Evolutionary conservation across 2,888 invertebrate species (phyloP).

Genomic region (Eutolmus rufibarbis): DNA sequence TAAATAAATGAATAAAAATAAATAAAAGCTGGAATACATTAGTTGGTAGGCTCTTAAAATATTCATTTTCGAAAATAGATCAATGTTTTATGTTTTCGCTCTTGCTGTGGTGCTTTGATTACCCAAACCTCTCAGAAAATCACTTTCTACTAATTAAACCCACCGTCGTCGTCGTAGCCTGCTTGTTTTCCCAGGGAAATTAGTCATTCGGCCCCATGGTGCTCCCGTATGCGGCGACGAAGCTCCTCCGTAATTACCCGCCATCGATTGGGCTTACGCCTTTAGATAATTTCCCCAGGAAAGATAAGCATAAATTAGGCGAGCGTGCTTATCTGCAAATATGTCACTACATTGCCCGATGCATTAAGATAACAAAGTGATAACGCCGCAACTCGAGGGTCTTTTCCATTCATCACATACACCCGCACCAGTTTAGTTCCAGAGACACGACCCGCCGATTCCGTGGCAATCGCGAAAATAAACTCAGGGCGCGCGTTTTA

Average conservation of each 20-base stretch:
- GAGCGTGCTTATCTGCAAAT: background rate
- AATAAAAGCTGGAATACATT: no score
- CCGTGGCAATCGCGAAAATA: background rate
- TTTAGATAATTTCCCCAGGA: background rate
- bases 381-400: background rate
- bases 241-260: background rate
- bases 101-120: background rate
- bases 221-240: background rate
- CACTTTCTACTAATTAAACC: background rate
- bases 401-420: background rate
- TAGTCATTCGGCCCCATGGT: background rate
- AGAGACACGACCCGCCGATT: background rate
- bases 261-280: background rate
- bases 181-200: background rate
- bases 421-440: background rate
- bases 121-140: background rate
- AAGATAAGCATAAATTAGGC: background rate
- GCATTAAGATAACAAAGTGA: background rate
- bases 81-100: background rate
- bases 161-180: background rate
- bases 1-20: no score
- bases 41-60: no score
- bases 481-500: background rate
- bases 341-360: background rate
- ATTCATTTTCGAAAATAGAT: background rate